These are phyloP conservation scores for Nomada flava DNA, from an alignment of 2,888 invertebrate genomes.

Conservation along the genomic window DNA sequence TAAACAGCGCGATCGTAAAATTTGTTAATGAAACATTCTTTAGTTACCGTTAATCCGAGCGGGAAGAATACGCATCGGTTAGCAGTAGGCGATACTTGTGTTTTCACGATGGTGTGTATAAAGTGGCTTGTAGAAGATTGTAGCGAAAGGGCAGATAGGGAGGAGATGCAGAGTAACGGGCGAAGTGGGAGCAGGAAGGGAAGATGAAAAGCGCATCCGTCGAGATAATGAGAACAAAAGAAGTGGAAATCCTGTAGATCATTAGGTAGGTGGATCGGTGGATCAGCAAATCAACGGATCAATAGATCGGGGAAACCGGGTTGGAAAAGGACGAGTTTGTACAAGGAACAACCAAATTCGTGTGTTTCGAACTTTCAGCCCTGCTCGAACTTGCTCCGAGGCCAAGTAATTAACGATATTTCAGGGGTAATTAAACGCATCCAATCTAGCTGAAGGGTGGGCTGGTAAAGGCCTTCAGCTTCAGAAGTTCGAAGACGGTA, in stretches of 20 bases:
- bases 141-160: slow-evolving; percentile 40
- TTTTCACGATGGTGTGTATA: slow-evolving; percentile 30
- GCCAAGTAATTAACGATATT: slow-evolving; percentile 83
- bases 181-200: slow-evolving; percentile 44
- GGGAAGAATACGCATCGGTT: slow-evolving; percentile 15
- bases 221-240: slow-evolving; percentile 56
- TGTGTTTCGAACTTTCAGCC: slow-evolving; percentile 58
- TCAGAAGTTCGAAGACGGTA: slow-evolving; percentile 78
- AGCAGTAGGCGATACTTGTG: slow-evolving; percentile 17
- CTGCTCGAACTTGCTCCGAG: slow-evolving; percentile 57
- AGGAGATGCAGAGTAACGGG: slow-evolving; percentile 60
- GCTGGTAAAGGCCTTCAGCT: slow-evolving; percentile 72
- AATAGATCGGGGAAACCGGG: slow-evolving; percentile 46
- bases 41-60: too few relatives aligned
- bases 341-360: slow-evolving; percentile 59
- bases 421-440: slow-evolving; percentile 83
- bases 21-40: too few relatives aligned
- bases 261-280: slow-evolving; percentile 52
- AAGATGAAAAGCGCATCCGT: slow-evolving; percentile 57
- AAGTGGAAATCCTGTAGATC: slow-evolving; percentile 42
- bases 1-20: too few relatives aligned
- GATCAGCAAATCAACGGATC: slow-evolving; percentile 53
- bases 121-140: slow-evolving; percentile 61
- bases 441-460: slow-evolving; percentile 74
- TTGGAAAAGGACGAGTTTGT: slow-evolving; percentile 54